A percentile compares a stretch with the other conserved stretches of the same genome.
Conservation (phyloP, 1,140 invertebrate species). For the Trachymyrmex septentrionalis region DNA sequence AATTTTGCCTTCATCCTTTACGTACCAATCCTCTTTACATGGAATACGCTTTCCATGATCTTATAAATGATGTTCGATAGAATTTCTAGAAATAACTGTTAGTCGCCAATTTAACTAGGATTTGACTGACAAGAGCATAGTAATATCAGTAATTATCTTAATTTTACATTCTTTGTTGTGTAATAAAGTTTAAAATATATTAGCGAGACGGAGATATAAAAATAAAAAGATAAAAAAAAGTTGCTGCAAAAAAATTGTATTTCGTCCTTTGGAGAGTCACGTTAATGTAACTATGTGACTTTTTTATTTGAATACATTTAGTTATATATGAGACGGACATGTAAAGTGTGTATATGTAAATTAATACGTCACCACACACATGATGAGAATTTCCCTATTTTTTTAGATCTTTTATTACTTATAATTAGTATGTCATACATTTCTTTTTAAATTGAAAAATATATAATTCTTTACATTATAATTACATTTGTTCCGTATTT, state of each 20-base stretch:
- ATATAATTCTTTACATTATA: slow-evolving; percentile 11
- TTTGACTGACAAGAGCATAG: neutral
- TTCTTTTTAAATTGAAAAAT: neutral
- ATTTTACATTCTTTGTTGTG: neutral
- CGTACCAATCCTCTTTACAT: neutral
- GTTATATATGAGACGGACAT: neutral
- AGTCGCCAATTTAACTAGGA: neutral
- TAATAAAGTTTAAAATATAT: slow-evolving; percentile 3
- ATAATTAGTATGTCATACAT: neutral
- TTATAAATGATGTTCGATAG: slow-evolving; percentile 4
- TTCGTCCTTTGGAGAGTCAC: neutral
- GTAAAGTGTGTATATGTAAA: neutral
- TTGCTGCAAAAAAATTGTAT: slow-evolving; percentile 8
- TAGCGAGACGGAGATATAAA: neutral
- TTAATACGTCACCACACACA: neutral
- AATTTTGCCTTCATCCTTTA: slow-evolving; percentile 4
- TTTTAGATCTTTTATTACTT: neutral
- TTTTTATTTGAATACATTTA: slow-evolving; percentile 6
- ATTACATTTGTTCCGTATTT: neutral
- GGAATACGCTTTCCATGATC: neutral
- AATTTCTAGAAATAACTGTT: neutral
- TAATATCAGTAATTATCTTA: neutral
- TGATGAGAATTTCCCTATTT: neutral
- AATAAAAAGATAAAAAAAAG: neutral
- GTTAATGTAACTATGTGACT: neutral